Evolutionary conservation across 2,113 vertebrate species (phyloP).

Genomic region (Callipepla squamata): DNA sequence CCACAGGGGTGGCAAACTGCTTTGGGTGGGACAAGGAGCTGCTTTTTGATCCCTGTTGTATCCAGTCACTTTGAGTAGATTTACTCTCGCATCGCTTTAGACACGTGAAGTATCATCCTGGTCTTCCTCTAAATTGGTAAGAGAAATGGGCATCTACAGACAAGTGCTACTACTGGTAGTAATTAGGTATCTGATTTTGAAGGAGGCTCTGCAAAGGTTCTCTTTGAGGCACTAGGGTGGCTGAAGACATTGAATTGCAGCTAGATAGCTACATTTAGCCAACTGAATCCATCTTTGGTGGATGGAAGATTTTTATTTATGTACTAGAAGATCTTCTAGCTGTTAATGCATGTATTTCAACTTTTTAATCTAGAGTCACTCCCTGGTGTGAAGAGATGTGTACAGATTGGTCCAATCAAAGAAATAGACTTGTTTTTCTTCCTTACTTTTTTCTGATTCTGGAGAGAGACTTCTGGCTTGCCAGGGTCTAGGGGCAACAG

Average conservation of each 20-base stretch:
- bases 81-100: neutral
- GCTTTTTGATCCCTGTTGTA: neutral
- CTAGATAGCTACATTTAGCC: neutral
- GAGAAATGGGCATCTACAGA: neutral
- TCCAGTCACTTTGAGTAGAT: neutral
- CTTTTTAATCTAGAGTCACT: neutral
- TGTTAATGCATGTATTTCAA: neutral
- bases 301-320: neutral
- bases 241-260: neutral
- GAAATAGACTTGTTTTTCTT: neutral
- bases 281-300: neutral
- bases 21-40: neutral
- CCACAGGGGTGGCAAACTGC: accelerated
- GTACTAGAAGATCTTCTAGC: neutral
- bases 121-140: neutral
- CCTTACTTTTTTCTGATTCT: neutral
- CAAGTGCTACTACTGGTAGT: neutral
- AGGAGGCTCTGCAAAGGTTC: neutral
- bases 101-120: neutral
- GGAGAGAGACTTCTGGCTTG: neutral
- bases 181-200: neutral
- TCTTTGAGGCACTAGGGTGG: neutral
- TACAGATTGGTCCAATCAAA: neutral
- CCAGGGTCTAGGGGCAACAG: neutral
- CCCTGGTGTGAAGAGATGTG: neutral